Conservation (phyloP, 1,140 invertebrate species). For the Lepidurus couesii region DNA sequence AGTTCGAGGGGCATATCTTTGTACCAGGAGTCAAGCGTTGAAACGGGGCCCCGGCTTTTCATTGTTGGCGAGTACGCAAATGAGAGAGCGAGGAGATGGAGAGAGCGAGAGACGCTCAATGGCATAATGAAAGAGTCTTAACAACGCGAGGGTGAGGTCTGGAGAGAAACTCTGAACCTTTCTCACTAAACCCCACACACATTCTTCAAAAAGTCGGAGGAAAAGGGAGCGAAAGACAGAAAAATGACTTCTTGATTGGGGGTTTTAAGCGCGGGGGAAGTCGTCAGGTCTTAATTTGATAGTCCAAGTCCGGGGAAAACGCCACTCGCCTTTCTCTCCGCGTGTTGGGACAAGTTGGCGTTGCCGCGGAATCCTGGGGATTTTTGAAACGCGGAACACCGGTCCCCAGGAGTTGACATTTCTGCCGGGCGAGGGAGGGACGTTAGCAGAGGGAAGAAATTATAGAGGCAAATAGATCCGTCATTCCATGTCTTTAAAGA, state of each 20-base stretch:
- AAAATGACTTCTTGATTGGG: slow-evolving; percentile 19
- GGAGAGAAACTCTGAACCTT: neutral
- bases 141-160: neutral
- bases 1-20: slow-evolving; percentile 15
- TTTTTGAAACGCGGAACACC: slow-evolving; percentile 33
- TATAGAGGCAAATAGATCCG: neutral
- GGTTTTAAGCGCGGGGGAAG: neutral
- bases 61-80: slow-evolving; percentile 21
- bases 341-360: neutral
- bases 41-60: neutral
- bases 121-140: neutral
- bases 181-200: neutral
- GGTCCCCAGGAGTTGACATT: neutral
- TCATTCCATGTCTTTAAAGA: neutral
- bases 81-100: neutral
- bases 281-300: slow-evolving; percentile 19
- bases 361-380: neutral
- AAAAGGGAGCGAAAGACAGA: neutral
- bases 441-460: neutral
- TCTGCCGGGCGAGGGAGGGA: slow-evolving; percentile 16
- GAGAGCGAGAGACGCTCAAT: neutral
- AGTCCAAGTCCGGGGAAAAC: neutral
- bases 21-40: slow-evolving; percentile 1
- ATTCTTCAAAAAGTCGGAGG: neutral
- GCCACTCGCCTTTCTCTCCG: neutral